These are phyloP conservation scores for Penelope pileata DNA, from an alignment of 2,113 vertebrate species.

Conservation along the genomic window DNA sequence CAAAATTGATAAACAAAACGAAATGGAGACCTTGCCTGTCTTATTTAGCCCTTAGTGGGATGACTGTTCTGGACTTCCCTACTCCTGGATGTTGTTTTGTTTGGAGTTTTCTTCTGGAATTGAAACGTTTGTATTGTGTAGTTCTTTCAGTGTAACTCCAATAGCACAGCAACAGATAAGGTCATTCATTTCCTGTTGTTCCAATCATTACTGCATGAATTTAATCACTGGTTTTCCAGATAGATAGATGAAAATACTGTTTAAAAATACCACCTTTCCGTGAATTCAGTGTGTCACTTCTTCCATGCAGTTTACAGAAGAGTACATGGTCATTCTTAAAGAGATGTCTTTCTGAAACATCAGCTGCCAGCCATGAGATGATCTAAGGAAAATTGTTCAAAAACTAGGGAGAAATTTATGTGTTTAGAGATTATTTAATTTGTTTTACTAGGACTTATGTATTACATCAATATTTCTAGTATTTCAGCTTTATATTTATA, in stretches of 20 bases:
- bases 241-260: background rate
- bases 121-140: background rate
- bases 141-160: background rate
- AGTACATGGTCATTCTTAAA: background rate
- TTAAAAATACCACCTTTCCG: background rate
- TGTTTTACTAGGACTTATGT: background rate
- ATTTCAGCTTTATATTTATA: background rate
- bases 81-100: background rate
- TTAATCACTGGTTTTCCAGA: background rate
- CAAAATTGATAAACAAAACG: background rate
- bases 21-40: background rate
- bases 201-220: background rate
- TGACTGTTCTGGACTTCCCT: background rate
- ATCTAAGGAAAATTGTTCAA: background rate
- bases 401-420: background rate
- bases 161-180: background rate
- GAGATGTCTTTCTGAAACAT: background rate
- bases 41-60: background rate
- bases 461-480: background rate
- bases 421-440: background rate
- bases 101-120: background rate
- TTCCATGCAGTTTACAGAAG: background rate
- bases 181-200: background rate
- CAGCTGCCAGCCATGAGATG: background rate
- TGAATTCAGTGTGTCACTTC: background rate